These are phyloP conservation scores for Drosophila rhopaloa DNA, from an alignment of 1,140 invertebrate species.

Conservation along the genomic window DNA sequence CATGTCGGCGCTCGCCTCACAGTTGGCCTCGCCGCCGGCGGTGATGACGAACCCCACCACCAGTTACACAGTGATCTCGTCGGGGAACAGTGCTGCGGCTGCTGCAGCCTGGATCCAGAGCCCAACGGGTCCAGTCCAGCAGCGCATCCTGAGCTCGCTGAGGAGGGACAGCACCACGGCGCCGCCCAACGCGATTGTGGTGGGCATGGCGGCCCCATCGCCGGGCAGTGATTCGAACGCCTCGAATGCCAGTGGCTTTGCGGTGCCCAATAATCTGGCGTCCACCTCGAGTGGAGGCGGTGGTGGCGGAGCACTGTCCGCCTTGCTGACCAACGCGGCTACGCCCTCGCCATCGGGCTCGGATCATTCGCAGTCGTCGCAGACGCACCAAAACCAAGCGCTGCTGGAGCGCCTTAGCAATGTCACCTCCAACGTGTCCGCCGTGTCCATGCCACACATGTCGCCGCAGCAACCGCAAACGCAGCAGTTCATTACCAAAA, in stretches of 20 bases:
- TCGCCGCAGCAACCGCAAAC: conserved; percentile 68
- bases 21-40: conserved; percentile 82
- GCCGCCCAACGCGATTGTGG: conserved; percentile 79
- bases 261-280: conserved; percentile 69
- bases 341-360: conserved; percentile 79
- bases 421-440: conserved; percentile 66
- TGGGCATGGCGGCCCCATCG: conserved; percentile 80
- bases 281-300: conserved; percentile 43
- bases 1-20: conserved; percentile 83
- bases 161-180: conserved; percentile 72
- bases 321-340: conserved; percentile 69
- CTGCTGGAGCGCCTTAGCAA: conserved; percentile 78
- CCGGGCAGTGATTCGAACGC: conserved; percentile 84
- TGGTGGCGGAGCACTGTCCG: conserved; percentile 55
- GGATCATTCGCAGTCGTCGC: conserved; percentile 79
- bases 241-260: conserved; percentile 82
- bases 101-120: conserved; percentile 69
- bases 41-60: conserved; percentile 81
- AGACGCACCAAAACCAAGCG: conserved; percentile 77
- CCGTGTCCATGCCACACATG: conserved; percentile 75
- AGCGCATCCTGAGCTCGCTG: conserved; percentile 70
- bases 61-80: conserved; percentile 75
- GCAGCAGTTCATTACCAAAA: conserved; percentile 77
- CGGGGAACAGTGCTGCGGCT: conserved; percentile 44
- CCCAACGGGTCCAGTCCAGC: conserved; percentile 74